Evolutionary conservation across 2,113 vertebrate species (phyloP).

Genomic region (Ctenomys sociabilis): DNA sequence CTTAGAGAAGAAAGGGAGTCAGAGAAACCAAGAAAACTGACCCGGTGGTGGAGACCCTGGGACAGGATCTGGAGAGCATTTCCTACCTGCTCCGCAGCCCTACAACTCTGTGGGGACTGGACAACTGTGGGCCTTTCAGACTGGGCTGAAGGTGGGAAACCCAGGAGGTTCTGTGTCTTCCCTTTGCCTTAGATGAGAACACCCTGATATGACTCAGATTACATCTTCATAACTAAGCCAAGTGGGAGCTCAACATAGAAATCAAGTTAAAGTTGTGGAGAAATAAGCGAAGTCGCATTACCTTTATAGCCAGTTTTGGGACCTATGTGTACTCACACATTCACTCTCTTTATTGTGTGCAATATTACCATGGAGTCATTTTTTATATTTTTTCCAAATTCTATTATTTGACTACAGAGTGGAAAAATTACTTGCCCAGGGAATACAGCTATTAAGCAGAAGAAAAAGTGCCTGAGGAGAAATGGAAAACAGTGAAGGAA

Average conservation of each 20-base stretch:
- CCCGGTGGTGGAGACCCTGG: fast-evolving
- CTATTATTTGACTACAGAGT: not conserved
- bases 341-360: not conserved
- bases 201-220: not conserved
- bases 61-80: not conserved
- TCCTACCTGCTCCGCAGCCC: not conserved
- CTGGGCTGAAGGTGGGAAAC: not conserved
- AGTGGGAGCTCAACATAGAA: not conserved
- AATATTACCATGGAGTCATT: not conserved
- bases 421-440: not conserved
- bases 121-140: fast-evolving
- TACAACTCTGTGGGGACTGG: fast-evolving
- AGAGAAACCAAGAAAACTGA: not conserved
- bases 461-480: not conserved
- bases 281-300: not conserved
- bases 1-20: not conserved
- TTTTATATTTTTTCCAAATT: not conserved
- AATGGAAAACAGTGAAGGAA: not conserved
- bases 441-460: not conserved
- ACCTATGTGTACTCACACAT: not conserved
- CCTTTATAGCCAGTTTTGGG: not conserved
- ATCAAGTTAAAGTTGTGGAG: not conserved
- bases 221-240: not conserved
- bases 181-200: not conserved
- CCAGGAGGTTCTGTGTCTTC: not conserved